A percentile compares a stretch with the other conserved stretches of the same genome.
These are phyloP conservation scores for Ibidorhyncha struthersii DNA, from an alignment of 2,113 vertebrate genomes.

Conservation along the genomic window DNA sequence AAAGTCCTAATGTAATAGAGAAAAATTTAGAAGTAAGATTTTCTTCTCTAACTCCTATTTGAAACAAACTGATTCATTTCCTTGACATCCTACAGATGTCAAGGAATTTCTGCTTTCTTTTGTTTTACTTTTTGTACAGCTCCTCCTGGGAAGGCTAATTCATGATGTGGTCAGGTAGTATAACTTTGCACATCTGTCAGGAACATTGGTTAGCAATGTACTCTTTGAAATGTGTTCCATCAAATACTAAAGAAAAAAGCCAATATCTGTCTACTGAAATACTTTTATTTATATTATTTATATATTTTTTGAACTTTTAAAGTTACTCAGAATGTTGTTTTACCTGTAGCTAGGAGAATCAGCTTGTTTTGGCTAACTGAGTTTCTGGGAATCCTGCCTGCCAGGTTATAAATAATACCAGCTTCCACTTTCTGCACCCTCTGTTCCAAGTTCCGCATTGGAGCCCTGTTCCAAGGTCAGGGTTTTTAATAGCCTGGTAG, in stretches of 20 bases:
- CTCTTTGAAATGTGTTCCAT: conserved; percentile 52
- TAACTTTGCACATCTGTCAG: conserved; percentile 46
- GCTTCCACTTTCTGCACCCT: conserved; percentile 18
- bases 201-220: conserved; percentile 31
- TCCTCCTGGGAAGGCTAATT: conserved; percentile 58
- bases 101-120: conserved; percentile 48
- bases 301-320: conserved; percentile 23
- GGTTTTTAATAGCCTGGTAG: background rate
- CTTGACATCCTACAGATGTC: conserved; percentile 41
- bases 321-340: conserved; percentile 63
- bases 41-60: conserved; percentile 44
- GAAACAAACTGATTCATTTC: conserved; percentile 63
- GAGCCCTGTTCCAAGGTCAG: background rate
- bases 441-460: conserved; percentile 3
- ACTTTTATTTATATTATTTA: conserved; percentile 10
- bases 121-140: conserved; percentile 32
- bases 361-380: conserved; percentile 38
- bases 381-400: conserved; percentile 40
- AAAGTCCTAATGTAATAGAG: background rate
- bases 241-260: conserved; percentile 51
- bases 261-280: conserved; percentile 39
- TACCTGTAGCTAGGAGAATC: conserved; percentile 57
- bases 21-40: conserved; percentile 50
- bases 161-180: conserved; percentile 60
- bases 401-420: conserved; percentile 61